Conservation (phyloP, 2,888 invertebrate species). For the Pterostichus niger region DNA sequence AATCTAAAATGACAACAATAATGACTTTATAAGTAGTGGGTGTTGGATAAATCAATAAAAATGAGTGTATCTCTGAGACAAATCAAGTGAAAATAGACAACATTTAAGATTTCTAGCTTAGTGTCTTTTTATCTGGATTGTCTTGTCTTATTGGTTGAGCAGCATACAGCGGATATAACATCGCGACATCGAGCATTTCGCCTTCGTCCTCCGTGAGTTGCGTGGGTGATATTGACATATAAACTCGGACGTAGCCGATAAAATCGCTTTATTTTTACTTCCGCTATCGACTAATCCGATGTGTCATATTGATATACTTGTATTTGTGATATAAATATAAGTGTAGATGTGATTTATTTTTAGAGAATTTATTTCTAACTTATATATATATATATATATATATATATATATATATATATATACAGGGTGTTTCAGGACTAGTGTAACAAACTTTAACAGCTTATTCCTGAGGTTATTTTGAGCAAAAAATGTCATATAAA, state of each 20-base stretch:
- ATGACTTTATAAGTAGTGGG: not conserved
- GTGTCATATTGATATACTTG: constrained; percentile 7
- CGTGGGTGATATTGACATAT: constrained; percentile 29
- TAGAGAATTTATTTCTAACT: no score
- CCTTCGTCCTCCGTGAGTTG: not conserved
- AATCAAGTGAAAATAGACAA: constrained; percentile 48
- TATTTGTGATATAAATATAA: constrained; percentile 9
- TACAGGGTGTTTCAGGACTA: no score
- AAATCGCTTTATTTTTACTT: constrained; percentile 38
- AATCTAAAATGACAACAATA: no score
- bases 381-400: no score
- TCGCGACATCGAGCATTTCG: not conserved
- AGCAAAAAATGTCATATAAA: no score
- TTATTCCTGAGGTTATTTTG: no score
- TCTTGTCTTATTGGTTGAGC: not conserved
- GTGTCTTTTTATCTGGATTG: constrained; percentile 35
- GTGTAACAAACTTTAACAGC: no score
- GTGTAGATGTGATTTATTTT: not conserved
- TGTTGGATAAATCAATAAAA: not conserved
- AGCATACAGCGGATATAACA: not conserved
- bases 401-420: no score
- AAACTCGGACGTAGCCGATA: constrained; percentile 32
- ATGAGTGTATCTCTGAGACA: not conserved
- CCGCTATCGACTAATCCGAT: constrained; percentile 36
- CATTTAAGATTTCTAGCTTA: constrained; percentile 24